These are phyloP conservation scores for Eilema griseolum DNA, from an alignment of 2,888 invertebrate genomes.

Conservation along the genomic window DNA sequence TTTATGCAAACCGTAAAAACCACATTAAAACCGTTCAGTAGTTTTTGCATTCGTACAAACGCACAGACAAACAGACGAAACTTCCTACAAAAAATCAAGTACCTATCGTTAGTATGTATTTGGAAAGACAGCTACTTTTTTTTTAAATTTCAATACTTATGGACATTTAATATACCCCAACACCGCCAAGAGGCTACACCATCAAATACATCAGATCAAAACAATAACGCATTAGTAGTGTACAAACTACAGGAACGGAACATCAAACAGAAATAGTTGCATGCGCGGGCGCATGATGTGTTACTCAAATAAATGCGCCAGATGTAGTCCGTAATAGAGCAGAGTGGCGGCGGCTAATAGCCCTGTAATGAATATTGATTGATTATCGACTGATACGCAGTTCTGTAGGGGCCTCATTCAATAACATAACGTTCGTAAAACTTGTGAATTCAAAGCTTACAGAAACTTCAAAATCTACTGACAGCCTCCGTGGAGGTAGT, in stretches of 20 bases:
- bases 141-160: neutral
- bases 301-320: slow-evolving; percentile 40
- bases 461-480: no score
- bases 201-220: slow-evolving; percentile 28
- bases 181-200: neutral
- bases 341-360: slow-evolving; percentile 34
- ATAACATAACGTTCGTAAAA: no score
- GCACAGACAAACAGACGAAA: no score
- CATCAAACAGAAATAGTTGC: slow-evolving; percentile 48
- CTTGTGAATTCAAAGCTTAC: no score
- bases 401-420: slow-evolving; percentile 28
- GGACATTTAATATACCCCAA: neutral
- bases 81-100: no score
- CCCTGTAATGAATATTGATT: slow-evolving; percentile 68
- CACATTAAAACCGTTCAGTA: no score
- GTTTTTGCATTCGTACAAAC: no score
- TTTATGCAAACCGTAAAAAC: no score
- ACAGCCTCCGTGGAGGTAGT: no score
- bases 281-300: slow-evolving; percentile 37
- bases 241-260: slow-evolving; percentile 32
- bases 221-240: slow-evolving; percentile 53
- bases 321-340: slow-evolving; percentile 24
- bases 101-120: no score
- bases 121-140: neutral
- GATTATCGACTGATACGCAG: slow-evolving; percentile 72